Evolutionary conservation across 2,888 invertebrate genomes (phyloP), one percentile per base, ranked within the genome.

Genomic region (Erebia palarica): DNA sequence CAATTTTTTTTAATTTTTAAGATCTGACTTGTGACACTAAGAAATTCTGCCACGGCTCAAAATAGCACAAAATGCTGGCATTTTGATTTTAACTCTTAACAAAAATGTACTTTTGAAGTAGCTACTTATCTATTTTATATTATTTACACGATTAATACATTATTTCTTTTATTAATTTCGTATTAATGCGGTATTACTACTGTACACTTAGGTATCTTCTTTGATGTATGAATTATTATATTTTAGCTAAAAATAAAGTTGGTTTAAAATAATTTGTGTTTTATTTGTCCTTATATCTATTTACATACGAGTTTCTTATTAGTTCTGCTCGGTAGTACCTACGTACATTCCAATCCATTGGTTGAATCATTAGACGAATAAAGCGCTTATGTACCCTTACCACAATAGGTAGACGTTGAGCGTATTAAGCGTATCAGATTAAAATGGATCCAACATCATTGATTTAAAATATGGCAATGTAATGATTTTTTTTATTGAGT

Each of bases 221-320:
- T 92, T 91, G 91, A 92, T 92, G 92, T 93, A 92, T 92, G 92
- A 86, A 93, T 92, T 91, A 92, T 92, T 92, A 93, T 92, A 92
- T 93, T 92, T 92, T 93, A 93, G 93, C 92, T 93, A 93, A 92
- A 92, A 92, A 92, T 92, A 93, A 92, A 93, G 92, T 93, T 92
- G 92, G 91, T 93, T 92, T 93, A 91, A 92, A 89, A 89, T 65
- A 59, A 80, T 47, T 77, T 51, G 70, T 82, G 82, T 86, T 89
- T 89, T 77, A 88, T 88, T 87, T 82, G n/a, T 36, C 27, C 27
- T 27, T 27, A 27, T 27, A 27, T 27, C 27, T 27, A 27, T 27
- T 27, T 3, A 27, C 27, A 27, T 27, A 27, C 5, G 36, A 36
- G 36, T 36, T 36, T 36, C 36, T 36, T 5, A 7, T 7, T 36